phyloP scores from a whole-genome alignment of 2,797 vertebrate genomes.

The Gastrophryne carolinensis region DNA sequence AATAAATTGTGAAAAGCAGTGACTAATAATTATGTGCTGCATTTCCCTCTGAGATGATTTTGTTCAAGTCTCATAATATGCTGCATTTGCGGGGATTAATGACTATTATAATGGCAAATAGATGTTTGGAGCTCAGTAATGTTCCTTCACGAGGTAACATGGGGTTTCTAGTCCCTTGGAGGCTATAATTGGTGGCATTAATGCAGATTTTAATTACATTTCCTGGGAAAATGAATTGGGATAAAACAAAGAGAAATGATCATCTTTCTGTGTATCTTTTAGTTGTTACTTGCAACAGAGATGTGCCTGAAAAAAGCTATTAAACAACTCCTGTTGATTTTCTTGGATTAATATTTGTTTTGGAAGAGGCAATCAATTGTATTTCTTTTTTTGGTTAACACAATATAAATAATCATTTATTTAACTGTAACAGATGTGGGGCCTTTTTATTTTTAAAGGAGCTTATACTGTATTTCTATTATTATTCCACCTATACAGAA shows the following conservation, averaged over 20 bases:
- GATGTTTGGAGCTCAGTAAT: conserved; percentile 88
- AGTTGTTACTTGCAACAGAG: conserved; percentile 41
- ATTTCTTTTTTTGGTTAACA: conserved; percentile 10
- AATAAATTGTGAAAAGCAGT: conserved; percentile 69
- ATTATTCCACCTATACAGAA: too few species aligned
- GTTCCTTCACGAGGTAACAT: conserved; percentile 90
- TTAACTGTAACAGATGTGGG: background rate
- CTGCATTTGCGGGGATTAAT: conserved; percentile 98
- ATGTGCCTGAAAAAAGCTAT: conserved; percentile 33
- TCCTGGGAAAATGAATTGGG: conserved; percentile 79
- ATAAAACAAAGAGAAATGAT: conserved; percentile 84
- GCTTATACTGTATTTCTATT: too few species aligned
- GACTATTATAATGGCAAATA: conserved; percentile 94
- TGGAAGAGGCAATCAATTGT: background rate
- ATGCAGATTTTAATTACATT: conserved; percentile 88
- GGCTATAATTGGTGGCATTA: conserved; percentile 84
- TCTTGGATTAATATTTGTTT: conserved; percentile 25
- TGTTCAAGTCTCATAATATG: conserved; percentile 91
- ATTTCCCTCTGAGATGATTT: conserved; percentile 98
- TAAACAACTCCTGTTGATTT: conserved; percentile 6
- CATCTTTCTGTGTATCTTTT: conserved; percentile 70
- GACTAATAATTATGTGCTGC: conserved; percentile 87
- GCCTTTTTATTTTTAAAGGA: background rate
- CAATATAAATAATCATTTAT: background rate
- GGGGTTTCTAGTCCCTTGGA: conserved; percentile 85